phyloP scores from a whole-genome alignment of 2,888 invertebrate genomes.

The Papilio protenor region DNA sequence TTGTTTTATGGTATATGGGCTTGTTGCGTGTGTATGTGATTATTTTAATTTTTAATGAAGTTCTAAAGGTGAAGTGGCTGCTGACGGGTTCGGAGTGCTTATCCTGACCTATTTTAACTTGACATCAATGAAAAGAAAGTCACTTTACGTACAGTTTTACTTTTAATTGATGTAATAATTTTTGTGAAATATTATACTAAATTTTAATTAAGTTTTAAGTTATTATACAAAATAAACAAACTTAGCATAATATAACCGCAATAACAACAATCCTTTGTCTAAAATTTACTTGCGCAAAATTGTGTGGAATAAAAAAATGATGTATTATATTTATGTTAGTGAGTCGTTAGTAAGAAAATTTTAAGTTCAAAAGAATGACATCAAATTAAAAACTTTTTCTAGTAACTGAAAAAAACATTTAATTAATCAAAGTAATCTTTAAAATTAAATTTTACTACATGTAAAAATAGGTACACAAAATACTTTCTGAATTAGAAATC shows the following conservation, averaged over 20 bases:
- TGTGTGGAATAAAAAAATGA: not conserved
- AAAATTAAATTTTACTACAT: too few relatives aligned
- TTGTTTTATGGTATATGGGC: constrained; percentile 35
- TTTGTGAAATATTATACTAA: constrained; percentile 31
- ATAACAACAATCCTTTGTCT: not conserved
- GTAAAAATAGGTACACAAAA: too few relatives aligned
- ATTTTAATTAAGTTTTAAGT: not conserved
- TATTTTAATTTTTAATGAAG: constrained; percentile 44
- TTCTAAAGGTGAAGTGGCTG: constrained; percentile 49
- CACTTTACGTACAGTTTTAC: constrained; percentile 48
- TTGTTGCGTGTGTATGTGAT: constrained; percentile 15
- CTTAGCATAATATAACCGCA: not conserved
- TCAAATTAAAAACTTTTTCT: too few relatives aligned
- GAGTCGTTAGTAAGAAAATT: not conserved
- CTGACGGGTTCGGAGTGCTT: constrained; percentile 50
- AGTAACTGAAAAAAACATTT: too few relatives aligned
- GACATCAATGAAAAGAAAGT: constrained; percentile 49
- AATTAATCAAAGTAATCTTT: too few relatives aligned
- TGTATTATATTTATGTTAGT: not conserved
- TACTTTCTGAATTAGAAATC: too few relatives aligned
- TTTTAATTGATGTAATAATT: constrained; percentile 47
- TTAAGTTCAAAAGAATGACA: too few relatives aligned
- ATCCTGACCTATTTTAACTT: constrained; percentile 56
- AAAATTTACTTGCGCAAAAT: not conserved
- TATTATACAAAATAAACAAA: too few relatives aligned